Conservation (phyloP, 2,797 vertebrate genomes). For the Bradypodion ventrale region DNA sequence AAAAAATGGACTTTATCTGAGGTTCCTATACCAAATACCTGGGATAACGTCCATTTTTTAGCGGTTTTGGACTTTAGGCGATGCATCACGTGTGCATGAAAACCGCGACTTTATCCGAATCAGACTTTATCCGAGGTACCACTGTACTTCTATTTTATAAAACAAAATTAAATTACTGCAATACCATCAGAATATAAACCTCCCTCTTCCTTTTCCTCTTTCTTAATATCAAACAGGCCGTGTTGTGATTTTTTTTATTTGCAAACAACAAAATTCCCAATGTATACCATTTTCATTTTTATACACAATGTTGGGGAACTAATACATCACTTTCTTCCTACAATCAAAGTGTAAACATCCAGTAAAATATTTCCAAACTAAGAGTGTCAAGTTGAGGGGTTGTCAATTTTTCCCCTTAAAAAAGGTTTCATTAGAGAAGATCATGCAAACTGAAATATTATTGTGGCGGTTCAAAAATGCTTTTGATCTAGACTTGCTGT, state of each 20-base stretch:
- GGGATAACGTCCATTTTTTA: no score
- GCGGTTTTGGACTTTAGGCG: no score
- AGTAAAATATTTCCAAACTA: conserved; percentile 31
- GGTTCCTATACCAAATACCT: no score
- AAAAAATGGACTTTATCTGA: no score
- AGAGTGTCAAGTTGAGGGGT: conserved; percentile 49
- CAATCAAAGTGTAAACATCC: conserved; percentile 55
- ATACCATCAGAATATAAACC: conserved; percentile 32
- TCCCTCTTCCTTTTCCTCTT: not conserved
- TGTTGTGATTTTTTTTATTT: conserved; percentile 50
- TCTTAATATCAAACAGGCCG: conserved; percentile 57
- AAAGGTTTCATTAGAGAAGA: conserved; percentile 58
- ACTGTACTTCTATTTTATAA: conserved; percentile 33
- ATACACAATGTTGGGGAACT: conserved; percentile 23
- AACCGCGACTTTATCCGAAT: no score
- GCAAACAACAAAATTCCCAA: conserved; percentile 48
- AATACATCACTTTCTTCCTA: conserved; percentile 41
- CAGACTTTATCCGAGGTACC: no score
- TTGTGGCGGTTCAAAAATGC: conserved; percentile 49
- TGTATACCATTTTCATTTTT: conserved; percentile 39
- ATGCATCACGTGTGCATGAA: no score
- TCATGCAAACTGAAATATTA: conserved; percentile 65
- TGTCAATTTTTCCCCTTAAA: conserved; percentile 43
- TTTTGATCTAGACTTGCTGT: conserved; percentile 52
- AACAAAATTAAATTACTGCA: conserved; percentile 39